Base-by-base conservation (phyloP, 2,797 vertebrate genomes). In the Anguilla marmorata region DNA sequence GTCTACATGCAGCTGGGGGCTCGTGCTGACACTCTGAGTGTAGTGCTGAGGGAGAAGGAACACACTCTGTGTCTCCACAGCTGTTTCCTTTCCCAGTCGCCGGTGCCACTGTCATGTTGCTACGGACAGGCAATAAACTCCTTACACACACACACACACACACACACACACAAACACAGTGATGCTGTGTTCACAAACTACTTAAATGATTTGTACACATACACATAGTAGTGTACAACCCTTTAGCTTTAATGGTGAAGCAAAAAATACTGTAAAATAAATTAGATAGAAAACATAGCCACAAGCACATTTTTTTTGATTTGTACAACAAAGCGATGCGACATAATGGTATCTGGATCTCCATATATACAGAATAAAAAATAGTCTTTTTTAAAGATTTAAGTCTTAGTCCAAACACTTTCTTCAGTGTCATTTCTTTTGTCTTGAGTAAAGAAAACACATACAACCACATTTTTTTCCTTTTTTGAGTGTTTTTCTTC, bases 191-290 rank as follows among this genome's bases (percentile, higher is more conserved):
- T 41, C 33, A 41, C 1, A 82, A 24, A 50, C 45, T 82, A 19
- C 79, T 50, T 79, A 87, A 85, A n/a, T 72, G 88, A 93, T 54
- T 86, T 87, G 27, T 60, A 76, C 87, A 69, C 24, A 86, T 45
- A 88, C 85, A 66, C 88, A 37, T 45, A 93, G 91, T 50, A 88
- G 94, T 95, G 94, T 96, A 95, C 94, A 94, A 94, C 93, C 88
- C 93, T 95, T 93, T 93, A 94, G 93, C 94, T 96, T 96, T 96
- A 96, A 95, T 96, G 92, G 95, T 96, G 96, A 96, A 96, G 95
- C 94, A 92, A 93, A 93, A 96, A 96, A 96, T 95, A 97, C 92
- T 92, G 93, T 95, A 95, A 96, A 98, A 98, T 98, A 98, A 98
- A 98, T 97, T 97, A 97, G 94, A 96, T 96, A 95, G 93, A 97